Conservation (phyloP, 2,113 vertebrate species). For the Elephantulus edwardii region DNA sequence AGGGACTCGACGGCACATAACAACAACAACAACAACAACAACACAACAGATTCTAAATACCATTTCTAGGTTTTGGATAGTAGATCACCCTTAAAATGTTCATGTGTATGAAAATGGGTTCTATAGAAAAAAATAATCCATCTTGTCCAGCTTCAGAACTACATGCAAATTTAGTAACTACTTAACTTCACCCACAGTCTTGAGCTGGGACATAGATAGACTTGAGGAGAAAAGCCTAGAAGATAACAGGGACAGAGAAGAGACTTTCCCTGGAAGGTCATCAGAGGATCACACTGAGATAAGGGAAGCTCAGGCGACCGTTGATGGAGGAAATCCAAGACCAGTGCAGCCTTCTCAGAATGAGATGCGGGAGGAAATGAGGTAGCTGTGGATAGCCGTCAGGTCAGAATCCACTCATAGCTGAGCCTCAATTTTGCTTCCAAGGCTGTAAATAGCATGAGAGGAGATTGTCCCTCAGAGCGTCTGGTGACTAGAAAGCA, state of each 20-base stretch:
- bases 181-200: neutral
- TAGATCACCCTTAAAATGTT: constrained; percentile 14
- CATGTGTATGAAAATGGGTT: neutral
- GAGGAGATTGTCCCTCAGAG: no score
- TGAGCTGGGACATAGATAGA: neutral
- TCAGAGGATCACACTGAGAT: neutral
- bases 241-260: neutral
- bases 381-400: no score
- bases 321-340: neutral
- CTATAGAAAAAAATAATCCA: neutral
- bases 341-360: neutral
- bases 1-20: no score
- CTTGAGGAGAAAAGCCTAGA: no score
- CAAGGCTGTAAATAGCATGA: no score
- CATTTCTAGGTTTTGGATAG: constrained; percentile 3
- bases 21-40: no score
- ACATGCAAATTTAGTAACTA: neutral
- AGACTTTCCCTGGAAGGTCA: neutral
- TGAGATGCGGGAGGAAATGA: neutral
- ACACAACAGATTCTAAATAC: no score
- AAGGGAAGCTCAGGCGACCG: neutral
- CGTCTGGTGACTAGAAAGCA: no score
- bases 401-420: no score
- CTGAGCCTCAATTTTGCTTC: no score
- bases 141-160: neutral